Percentiles rank a stretch among this genome's conserved stretches.
Evolutionary conservation across 1,140 invertebrate species (phyloP).

Genomic region (Drosophila ironensis): DNA sequence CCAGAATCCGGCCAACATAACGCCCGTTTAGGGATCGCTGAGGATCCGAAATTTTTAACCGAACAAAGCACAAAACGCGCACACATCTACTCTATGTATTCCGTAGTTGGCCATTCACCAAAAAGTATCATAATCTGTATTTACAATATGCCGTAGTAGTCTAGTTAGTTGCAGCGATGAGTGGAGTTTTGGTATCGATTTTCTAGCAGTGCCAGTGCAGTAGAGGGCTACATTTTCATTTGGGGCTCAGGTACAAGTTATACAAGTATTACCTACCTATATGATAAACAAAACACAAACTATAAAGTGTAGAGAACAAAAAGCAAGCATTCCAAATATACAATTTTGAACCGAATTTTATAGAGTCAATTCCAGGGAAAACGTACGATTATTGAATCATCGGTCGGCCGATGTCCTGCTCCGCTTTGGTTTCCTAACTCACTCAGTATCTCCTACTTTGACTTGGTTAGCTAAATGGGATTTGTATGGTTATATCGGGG

Average conservation of each 20-base stretch:
- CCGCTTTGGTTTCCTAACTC: slow-evolving; percentile 1
- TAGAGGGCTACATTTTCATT: slow-evolving; percentile 23
- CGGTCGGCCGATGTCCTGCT: slow-evolving; percentile 20
- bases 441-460: slow-evolving; percentile 17
- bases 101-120: slow-evolving; percentile 36
- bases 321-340: slow-evolving; percentile 34
- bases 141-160: slow-evolving; percentile 48
- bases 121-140: slow-evolving; percentile 38
- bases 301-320: slow-evolving; percentile 4
- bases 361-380: slow-evolving; percentile 51
- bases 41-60: not conserved
- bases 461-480: slow-evolving; percentile 29
- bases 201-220: slow-evolving; percentile 54
- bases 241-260: slow-evolving; percentile 57
- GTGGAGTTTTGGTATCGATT: slow-evolving; percentile 36
- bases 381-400: slow-evolving; percentile 15
- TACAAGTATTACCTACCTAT: slow-evolving; percentile 64
- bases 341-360: slow-evolving; percentile 64
- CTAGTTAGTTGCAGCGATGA: slow-evolving; percentile 36
- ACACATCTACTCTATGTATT: slow-evolving; percentile 24
- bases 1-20: slow-evolving; percentile 54
- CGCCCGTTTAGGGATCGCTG: slow-evolving; percentile 48
- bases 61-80: slow-evolving; percentile 17
- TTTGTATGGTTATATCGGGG: slow-evolving; percentile 2
- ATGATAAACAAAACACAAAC: not conserved